phyloP scores from a whole-genome alignment of 2,888 invertebrate species.

The Melolontha melolontha region DNA sequence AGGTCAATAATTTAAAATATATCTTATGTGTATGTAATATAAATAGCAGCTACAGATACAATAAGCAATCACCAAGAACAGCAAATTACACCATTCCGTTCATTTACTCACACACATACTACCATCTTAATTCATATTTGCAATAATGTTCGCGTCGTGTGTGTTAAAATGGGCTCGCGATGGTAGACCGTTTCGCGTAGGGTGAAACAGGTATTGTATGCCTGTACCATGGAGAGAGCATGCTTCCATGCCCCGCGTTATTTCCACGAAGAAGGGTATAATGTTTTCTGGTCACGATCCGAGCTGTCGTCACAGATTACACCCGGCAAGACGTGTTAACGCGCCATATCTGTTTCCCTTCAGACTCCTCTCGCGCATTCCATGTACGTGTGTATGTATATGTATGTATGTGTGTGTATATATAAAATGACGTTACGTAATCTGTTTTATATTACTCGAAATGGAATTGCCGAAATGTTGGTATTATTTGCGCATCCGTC shows the following conservation, averaged over 20 bases:
- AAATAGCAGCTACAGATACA: neutral
- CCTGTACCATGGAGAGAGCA: neutral
- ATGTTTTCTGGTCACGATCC: constrained; percentile 64
- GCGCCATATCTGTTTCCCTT: constrained; percentile 62
- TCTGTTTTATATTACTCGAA: constrained; percentile 45
- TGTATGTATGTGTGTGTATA: constrained; percentile 10
- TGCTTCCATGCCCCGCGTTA: constrained; percentile 30
- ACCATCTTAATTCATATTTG: constrained; percentile 16
- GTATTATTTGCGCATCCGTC: constrained; percentile 26
- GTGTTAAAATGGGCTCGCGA: constrained; percentile 21
- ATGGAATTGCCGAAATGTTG: constrained; percentile 38
- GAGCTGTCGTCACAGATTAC: constrained; percentile 65
- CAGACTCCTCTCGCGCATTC: constrained; percentile 49
- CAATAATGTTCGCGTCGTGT: constrained; percentile 11
- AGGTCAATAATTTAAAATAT: too few relatives aligned
- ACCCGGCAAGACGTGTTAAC: constrained; percentile 62
- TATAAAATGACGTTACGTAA: constrained; percentile 45
- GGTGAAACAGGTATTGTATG: neutral
- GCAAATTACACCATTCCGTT: neutral
- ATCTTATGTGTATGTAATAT: too few relatives aligned
- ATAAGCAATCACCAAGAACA: neutral
- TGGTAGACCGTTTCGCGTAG: neutral
- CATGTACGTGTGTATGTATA: neutral
- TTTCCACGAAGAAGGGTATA: constrained; percentile 44
- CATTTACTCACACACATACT: neutral